Base-by-base conservation (phyloP, 2,113 vertebrate species). In the Nannospalax galili region DNA sequence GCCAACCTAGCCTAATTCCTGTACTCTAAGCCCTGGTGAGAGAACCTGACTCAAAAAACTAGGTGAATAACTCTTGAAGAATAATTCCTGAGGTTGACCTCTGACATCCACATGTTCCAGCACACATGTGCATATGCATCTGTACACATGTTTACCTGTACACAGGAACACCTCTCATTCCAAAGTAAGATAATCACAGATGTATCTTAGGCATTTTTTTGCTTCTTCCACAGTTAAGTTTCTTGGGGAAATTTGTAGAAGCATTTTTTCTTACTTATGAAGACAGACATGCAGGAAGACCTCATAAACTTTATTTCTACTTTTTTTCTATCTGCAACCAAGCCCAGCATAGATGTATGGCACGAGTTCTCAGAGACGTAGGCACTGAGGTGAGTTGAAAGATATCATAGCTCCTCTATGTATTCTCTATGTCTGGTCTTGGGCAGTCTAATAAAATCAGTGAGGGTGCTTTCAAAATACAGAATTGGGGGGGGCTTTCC, bases 131-230 rank as follows among this genome's bases (percentile, higher is more conserved):
- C 58, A 17, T 7, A 10, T 24, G 14, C 80, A 32, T 4, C 45
- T 56, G 30, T 30, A 78, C 8, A 56, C 30, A 11, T 56, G 75
- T 35, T 35, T 28, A 35, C 30, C 60, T 32, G 62, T 19, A 35
- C 62, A 52, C 48, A 52, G 48, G n/a, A 72, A 20, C 11, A 6
- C 48, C 48, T 11, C 48, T 11, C 48, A 79, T 72, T n/a, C 28
- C 92, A 74, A 72, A 85, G 88, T 52, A 64, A 93, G 81, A 94
- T 84, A 95, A 78, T 2, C 67, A 17, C 15, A 88, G 37, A 24
- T 78, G 56, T 28, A 45, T 35, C 35, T 70, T 77, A 90, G 62
- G 35, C 52, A 79, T 52, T 52, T 87, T n/a, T 90, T 85, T 74
- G 40, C 22, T 84, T 88, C 75, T 94, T 85, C 52, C 10, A 19